Base-by-base conservation (phyloP, 2,888 invertebrate species). In the Ornithoptera priamus region DNA sequence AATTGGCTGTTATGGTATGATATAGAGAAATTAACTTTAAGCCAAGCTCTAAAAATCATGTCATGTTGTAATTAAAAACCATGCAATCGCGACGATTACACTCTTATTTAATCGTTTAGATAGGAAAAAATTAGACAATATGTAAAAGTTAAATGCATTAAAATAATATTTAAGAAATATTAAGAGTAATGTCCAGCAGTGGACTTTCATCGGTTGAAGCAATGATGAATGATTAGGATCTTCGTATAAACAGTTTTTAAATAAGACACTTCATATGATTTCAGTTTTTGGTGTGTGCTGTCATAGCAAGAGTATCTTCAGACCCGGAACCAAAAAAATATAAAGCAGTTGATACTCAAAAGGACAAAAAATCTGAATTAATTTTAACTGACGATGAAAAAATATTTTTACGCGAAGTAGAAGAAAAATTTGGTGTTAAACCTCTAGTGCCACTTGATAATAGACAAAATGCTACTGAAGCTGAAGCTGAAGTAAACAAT, bases 291-390 rank as follows among this genome's bases (percentile, higher is more conserved):
- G 77, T 86, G 71, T 83, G 82, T 76, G 81, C 82, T 72, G 79
- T 83, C 71, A 73, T 89, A 65, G 71, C 80, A 39, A 77, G 77
- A 60, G 77, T 78, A 64, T 76, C 76, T 68, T 87, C 87, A 20
- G 87, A 85, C 17, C 92, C 92, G 10, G 92, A 91, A 22, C 92
- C 92, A 10, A 92, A 92, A 71, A 92, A 90, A 75, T 92, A 89
- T 71, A 90, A 89, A 72, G 70, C 82, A 57, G 82, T 84, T 71
- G 73, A 78, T 24, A 80, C 85, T 80, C 81, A 84, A 57, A 85
- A 84, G 65, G 81, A 81, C 18, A 87, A 88, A 73, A 78, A 80
- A 57, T 62, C 80, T 1, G 74, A 70, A 70, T 15, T 66, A 24
- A 59, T 67, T 36, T 72, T 93, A 50, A 90, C 92, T 56, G 85